Percentiles rank a stretch among this genome's conserved stretches.
Conservation (phyloP, 2,888 invertebrate species). For the Boloria selene region DNA sequence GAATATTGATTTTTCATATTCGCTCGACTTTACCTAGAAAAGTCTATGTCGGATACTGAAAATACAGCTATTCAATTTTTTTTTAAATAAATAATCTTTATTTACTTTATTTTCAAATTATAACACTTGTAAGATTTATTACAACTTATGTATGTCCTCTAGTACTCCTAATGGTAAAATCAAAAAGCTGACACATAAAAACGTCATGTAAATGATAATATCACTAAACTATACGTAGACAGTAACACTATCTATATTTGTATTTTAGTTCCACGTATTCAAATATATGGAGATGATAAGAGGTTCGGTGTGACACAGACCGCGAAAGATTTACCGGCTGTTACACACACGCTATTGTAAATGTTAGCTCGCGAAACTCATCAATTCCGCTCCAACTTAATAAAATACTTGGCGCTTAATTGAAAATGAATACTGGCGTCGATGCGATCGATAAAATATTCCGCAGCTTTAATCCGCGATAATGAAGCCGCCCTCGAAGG, state of each 20-base stretch:
- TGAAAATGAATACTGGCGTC: slow-evolving; percentile 81
- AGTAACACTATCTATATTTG: too few species aligned
- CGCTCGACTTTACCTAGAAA: slow-evolving; percentile 22
- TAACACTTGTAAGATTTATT: background rate
- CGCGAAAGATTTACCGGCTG: slow-evolving; percentile 43
- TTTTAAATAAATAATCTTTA: too few species aligned
- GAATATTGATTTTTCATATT: slow-evolving; percentile 65
- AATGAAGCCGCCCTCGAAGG: slow-evolving; percentile 79
- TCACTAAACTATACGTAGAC: too few species aligned
- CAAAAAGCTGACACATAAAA: too few species aligned
- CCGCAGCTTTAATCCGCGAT: slow-evolving; percentile 81
- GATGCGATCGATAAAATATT: slow-evolving; percentile 81
- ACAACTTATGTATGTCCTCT: background rate
- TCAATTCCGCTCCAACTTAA: slow-evolving; percentile 81
- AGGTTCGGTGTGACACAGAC: slow-evolving; percentile 35
- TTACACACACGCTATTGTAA: slow-evolving; percentile 75
- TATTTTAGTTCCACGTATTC: background rate
- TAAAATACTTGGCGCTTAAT: slow-evolving; percentile 83
- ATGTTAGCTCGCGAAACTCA: slow-evolving; percentile 82
- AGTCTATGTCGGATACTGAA: background rate
- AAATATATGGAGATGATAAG: slow-evolving; percentile 4
- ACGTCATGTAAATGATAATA: too few species aligned
- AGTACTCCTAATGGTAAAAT: too few species aligned
- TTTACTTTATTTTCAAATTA: slow-evolving; percentile 4
- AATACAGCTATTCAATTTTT: too few species aligned